Evolutionary conservation across 2,797 vertebrate genomes (phyloP).

Genomic region (Dromococcyx pavoninus): DNA sequence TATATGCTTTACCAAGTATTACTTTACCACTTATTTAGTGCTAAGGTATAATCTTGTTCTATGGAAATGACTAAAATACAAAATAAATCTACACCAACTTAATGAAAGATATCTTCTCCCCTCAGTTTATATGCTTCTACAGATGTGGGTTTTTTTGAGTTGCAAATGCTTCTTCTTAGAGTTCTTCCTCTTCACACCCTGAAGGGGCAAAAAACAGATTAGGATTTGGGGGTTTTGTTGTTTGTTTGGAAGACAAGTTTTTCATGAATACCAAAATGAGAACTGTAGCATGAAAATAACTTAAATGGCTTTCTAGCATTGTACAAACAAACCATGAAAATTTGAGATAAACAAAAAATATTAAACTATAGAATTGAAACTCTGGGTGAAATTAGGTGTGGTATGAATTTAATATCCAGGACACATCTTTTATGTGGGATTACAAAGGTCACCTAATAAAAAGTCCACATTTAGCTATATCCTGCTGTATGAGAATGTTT

Average conservation of each 20-base stretch:
- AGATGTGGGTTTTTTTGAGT: background rate
- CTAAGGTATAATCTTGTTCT: slow-evolving; percentile 55
- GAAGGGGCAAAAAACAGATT: slow-evolving; percentile 49
- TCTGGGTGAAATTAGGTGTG: slow-evolving; percentile 25
- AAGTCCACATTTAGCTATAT: background rate
- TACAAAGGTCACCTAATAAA: background rate
- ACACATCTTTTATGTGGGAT: background rate
- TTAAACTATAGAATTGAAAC: slow-evolving; percentile 23
- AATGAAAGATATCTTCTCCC: background rate
- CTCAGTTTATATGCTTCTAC: background rate
- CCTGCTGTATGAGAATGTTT: background rate
- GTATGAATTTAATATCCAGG: slow-evolving; percentile 32
- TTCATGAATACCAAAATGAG: slow-evolving; percentile 43
- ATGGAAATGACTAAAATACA: slow-evolving; percentile 49
- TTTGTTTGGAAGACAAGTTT: slow-evolving; percentile 46
- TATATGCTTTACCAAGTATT: slow-evolving; percentile 54
- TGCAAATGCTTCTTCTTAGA: slow-evolving; percentile 8
- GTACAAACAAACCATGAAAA: slow-evolving; percentile 62
- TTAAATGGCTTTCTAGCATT: slow-evolving; percentile 51
- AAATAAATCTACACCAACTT: background rate
- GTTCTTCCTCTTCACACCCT: slow-evolving; percentile 10
- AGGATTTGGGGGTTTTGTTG: background rate
- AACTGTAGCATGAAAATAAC: slow-evolving; percentile 60
- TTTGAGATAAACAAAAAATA: slow-evolving; percentile 67
- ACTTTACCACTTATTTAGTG: slow-evolving; percentile 49